Evolutionary conservation across 2,797 vertebrate genomes (phyloP).

Genomic region (Melanotaenia nigrans): DNA sequence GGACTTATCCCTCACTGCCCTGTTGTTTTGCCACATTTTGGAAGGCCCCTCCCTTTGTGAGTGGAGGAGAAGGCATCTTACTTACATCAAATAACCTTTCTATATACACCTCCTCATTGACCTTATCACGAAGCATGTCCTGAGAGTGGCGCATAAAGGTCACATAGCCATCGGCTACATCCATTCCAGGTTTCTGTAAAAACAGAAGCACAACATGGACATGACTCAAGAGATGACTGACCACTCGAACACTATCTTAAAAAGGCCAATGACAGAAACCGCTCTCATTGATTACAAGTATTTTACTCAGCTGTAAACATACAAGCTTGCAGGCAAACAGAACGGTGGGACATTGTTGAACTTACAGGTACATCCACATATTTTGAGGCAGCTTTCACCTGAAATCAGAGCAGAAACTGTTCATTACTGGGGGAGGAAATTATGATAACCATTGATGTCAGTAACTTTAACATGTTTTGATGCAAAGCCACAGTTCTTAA

Average conservation of each 20-base stretch:
- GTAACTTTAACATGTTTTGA: background rate
- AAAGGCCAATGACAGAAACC: slow-evolving; percentile 10
- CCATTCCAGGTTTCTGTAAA: slow-evolving; percentile 97
- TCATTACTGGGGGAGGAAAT: slow-evolving; percentile 8
- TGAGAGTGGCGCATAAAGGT: slow-evolving; percentile 99
- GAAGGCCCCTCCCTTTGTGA: slow-evolving; percentile 91
- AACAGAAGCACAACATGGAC: slow-evolving; percentile 47
- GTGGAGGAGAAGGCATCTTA: slow-evolving; percentile 97
- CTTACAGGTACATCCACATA: slow-evolving; percentile 99
- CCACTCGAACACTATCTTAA: slow-evolving; percentile 8
- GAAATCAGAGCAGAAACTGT: slow-evolving; percentile 73
- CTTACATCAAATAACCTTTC: slow-evolving; percentile 99
- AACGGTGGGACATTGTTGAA: slow-evolving; percentile 59
- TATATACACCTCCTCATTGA: slow-evolving; percentile 99
- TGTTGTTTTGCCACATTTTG: slow-evolving; percentile 99
- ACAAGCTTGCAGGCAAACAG: slow-evolving; percentile 17
- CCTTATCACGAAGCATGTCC: slow-evolving; percentile 99
- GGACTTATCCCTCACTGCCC: slow-evolving; percentile 99
- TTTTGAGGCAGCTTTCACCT: slow-evolving; percentile 99
- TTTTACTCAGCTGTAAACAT: slow-evolving; percentile 17
- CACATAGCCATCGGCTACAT: slow-evolving; percentile 99
- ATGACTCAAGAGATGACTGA: slow-evolving; percentile 18
- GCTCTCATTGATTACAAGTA: background rate
- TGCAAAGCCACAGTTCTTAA: background rate
- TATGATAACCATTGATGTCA: background rate